phyloP scores from a whole-genome alignment of 2,888 invertebrate species.

The Pandemis heparana region DNA sequence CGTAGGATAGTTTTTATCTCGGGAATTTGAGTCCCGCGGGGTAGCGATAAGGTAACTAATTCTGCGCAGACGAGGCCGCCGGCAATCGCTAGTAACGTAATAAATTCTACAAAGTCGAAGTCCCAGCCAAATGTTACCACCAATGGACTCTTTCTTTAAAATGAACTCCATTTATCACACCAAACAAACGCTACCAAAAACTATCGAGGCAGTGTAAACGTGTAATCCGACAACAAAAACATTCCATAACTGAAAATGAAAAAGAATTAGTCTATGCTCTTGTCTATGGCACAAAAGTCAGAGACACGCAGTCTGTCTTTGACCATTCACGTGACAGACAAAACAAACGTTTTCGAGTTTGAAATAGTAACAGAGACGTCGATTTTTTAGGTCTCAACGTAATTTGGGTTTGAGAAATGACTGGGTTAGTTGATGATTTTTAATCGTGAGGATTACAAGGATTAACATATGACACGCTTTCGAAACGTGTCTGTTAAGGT shows the following conservation, averaged over 20 bases:
- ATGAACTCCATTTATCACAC: conserved; percentile 33
- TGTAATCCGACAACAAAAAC: conserved; percentile 35
- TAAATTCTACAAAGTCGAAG: background rate
- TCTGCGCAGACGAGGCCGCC: too few relatives aligned
- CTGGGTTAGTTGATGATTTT: conserved; percentile 44
- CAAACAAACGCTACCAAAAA: conserved; percentile 39
- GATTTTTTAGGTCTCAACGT: conserved; percentile 39
- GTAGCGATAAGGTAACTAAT: too few relatives aligned
- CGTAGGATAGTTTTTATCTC: too few relatives aligned
- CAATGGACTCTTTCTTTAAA: conserved; percentile 17
- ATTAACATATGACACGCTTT: conserved; percentile 42
- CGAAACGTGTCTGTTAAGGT: conserved; percentile 35
- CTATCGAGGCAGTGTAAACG: conserved; percentile 36
- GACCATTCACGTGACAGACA: conserved; percentile 41
- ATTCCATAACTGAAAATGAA: conserved; percentile 42
- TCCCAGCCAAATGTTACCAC: background rate
- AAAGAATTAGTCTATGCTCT: conserved; percentile 41
- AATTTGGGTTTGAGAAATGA: conserved; percentile 45
- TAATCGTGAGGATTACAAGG: conserved; percentile 47
- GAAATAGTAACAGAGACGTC: conserved; percentile 32
- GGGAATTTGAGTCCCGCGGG: too few relatives aligned
- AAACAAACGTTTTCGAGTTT: conserved; percentile 32
- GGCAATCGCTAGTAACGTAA: too few relatives aligned
- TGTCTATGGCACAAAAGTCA: conserved; percentile 36
- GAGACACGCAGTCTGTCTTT: conserved; percentile 45